Percentiles rank a stretch among this genome's conserved stretches.
phyloP scores from a whole-genome alignment of 2,113 vertebrate genomes.

The Alexandromys fortis region DNA sequence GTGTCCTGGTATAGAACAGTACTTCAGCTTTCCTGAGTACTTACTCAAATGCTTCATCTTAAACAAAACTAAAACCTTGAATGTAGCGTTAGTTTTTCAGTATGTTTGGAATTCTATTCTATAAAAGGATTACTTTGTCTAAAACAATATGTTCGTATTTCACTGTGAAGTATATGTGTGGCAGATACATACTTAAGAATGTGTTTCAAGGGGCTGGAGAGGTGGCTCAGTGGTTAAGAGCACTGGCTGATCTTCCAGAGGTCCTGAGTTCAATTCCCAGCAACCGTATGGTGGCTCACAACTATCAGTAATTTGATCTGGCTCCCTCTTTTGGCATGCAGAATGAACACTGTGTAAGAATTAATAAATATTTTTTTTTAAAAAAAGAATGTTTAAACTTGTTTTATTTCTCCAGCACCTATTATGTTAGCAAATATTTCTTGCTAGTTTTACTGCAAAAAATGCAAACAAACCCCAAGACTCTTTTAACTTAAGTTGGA shows the following conservation, averaged over 20 bases:
- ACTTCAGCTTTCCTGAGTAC: neutral
- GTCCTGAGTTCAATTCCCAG: too few relatives aligned
- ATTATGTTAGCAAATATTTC: neutral
- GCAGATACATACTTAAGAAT: neutral
- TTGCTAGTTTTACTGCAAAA: conserved; percentile 1
- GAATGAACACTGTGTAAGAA: too few relatives aligned
- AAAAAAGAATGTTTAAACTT: neutral
- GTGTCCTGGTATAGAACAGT: neutral
- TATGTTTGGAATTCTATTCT: neutral
- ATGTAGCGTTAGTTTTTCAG: neutral
- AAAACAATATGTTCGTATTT: neutral
- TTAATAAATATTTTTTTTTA: too few relatives aligned
- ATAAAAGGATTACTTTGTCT: neutral
- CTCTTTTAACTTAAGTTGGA: neutral
- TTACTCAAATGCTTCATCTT: neutral
- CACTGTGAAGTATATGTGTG: neutral
- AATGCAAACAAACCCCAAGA: neutral
- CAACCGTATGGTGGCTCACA: too few relatives aligned
- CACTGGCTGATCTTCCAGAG: too few relatives aligned
- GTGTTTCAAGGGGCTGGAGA: neutral
- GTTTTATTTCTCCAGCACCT: neutral
- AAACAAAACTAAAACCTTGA: neutral
- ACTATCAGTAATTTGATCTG: too few relatives aligned
- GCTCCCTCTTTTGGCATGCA: too few relatives aligned
- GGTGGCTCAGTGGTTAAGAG: too few relatives aligned